Evolutionary conservation across 2,888 invertebrate genomes (phyloP).

Genomic region (Hirtodrosophila cameraria): DNA sequence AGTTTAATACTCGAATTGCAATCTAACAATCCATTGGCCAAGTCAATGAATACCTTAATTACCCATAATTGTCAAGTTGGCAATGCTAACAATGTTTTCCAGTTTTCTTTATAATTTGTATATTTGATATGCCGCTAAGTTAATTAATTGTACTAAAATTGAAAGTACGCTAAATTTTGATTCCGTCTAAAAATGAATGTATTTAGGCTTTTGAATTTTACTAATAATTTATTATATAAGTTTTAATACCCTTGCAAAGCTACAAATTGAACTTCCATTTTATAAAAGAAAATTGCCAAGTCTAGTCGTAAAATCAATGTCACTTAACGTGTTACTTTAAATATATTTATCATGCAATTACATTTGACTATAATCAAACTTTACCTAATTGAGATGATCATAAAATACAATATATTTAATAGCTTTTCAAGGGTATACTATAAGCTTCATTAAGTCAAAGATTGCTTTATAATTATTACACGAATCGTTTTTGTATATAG

Average conservation of each 20-base stretch:
- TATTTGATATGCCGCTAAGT: slow-evolving; percentile 13
- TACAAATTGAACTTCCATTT: background rate
- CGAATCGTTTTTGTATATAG: slow-evolving; percentile 25
- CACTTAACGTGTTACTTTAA: too few relatives aligned
- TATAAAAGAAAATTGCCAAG: background rate
- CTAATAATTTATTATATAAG: slow-evolving; percentile 17
- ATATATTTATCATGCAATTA: too few relatives aligned
- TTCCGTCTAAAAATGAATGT: slow-evolving; percentile 38
- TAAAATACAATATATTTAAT: background rate
- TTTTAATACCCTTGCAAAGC: slow-evolving; percentile 13
- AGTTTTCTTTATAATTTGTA: slow-evolving; percentile 1
- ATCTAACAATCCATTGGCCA: slow-evolving; percentile 46
- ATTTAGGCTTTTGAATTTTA: slow-evolving; percentile 14
- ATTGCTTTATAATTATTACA: slow-evolving; percentile 10
- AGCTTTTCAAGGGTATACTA: slow-evolving; percentile 13
- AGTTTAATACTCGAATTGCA: slow-evolving; percentile 52
- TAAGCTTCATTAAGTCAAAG: slow-evolving; percentile 2
- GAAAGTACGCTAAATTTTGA: slow-evolving; percentile 27
- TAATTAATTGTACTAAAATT: slow-evolving; percentile 18
- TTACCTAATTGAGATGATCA: background rate
- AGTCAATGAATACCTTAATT: slow-evolving; percentile 23
- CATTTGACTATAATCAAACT: background rate
- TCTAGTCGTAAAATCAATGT: too few relatives aligned
- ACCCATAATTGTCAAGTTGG: slow-evolving; percentile 25
- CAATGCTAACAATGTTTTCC: slow-evolving; percentile 7